Evolutionary conservation across 2,113 vertebrate genomes (phyloP), one percentile per base, ranked within the genome.

Genomic region (Centropristis striata): DNA sequence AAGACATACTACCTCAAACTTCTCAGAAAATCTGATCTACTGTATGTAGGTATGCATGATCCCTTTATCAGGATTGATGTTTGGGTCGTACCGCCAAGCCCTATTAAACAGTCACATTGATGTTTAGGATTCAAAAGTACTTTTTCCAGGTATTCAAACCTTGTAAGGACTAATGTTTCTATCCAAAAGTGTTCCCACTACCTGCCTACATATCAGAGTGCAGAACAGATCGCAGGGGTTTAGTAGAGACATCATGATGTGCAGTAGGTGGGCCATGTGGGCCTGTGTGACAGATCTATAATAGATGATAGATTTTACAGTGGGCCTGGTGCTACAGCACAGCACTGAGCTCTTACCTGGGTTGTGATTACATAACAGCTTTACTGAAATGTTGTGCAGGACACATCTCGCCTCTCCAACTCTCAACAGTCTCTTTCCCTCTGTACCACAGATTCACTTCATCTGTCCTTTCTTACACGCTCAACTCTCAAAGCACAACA

Each of bases 311-410:
- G 18, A 39, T 64, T 74, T 71, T 64, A 78, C 69, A 41, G 65
- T 61, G 61, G 69, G 60, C 28, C 60, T 42, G 51, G 13, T 54
- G 67, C 70, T 57, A 44, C 18, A 53, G 51, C 23, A 47, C 67
- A 73, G 71, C 44, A 67, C 71, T 32, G 32, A 32, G 32, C 32
- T 66, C 27, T 68, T 49, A 82, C 72, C 81, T 74, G 75, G 32
- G 46, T 73, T 81, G 60, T 11, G 55, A 81, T 93, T 90, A 82
- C 75, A 75, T 88, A 91, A 91, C 76, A 20, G 42, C 72, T 54
- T 60, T 5, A 49, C 73, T 75, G 60, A 80, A 85, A 86, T 73
- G 75, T 80, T 82, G 55, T 57, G 50, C 69, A 70, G 58, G 37
- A 66, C 73, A 63, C 79, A 47, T 74, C 46, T 28, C 15, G 14